Evolutionary conservation across 2,888 invertebrate species (phyloP).

Genomic region (Pelosia muscerda): DNA sequence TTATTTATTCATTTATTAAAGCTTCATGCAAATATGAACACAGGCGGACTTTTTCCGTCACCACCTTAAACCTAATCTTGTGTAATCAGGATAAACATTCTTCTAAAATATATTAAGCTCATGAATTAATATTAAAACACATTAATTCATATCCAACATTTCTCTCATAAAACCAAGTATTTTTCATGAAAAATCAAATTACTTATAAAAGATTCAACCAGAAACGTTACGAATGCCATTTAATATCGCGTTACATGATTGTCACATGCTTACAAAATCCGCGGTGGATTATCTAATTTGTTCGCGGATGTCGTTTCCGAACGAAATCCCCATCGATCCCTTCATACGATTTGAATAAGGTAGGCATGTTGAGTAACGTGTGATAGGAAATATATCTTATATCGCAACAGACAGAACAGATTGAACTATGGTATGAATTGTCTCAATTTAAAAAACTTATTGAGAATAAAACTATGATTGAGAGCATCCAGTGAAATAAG

Average conservation of each 20-base stretch:
- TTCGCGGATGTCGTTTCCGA: constrained; percentile 53
- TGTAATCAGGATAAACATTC: neutral
- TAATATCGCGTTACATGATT: constrained; percentile 29
- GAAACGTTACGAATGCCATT: constrained; percentile 9
- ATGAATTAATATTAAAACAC: too few species aligned
- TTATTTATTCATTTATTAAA: too few species aligned
- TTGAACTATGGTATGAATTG: too few species aligned
- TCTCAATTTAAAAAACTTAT: too few species aligned
- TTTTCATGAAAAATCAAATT: constrained; percentile 1
- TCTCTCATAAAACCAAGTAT: neutral
- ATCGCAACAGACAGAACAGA: neutral
- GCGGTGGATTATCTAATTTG: constrained; percentile 64
- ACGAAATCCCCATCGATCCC: constrained; percentile 59
- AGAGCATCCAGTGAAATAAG: too few species aligned
- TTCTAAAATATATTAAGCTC: neutral
- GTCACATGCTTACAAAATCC: constrained; percentile 53
- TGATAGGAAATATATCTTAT: constrained; percentile 25
- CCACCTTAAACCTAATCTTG: neutral
- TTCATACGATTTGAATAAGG: constrained; percentile 53
- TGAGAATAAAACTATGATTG: too few species aligned
- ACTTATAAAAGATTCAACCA: neutral
- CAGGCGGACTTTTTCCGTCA: too few species aligned
- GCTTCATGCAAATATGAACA: too few species aligned
- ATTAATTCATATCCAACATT: neutral
- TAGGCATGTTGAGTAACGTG: constrained; percentile 32